phyloP scores from a whole-genome alignment of 2,113 vertebrate genomes.

The Catagonus wagneri region DNA sequence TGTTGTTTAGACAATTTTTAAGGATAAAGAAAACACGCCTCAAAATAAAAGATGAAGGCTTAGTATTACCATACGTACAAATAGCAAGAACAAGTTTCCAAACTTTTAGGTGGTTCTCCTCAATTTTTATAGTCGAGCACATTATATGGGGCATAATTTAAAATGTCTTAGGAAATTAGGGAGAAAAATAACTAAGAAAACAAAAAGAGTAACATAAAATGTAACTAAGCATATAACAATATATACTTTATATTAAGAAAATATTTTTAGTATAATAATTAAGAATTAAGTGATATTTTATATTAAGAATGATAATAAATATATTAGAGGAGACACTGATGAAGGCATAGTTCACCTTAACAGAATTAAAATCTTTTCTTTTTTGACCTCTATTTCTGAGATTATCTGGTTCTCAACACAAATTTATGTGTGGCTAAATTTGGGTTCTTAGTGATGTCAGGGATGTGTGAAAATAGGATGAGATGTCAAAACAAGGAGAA shows the following conservation, averaged over 20 bases:
- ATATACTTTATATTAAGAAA: not conserved
- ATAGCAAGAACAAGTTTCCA: not conserved
- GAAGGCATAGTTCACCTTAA: not conserved
- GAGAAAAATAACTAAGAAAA: not conserved
- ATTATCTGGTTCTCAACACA: constrained; percentile 52
- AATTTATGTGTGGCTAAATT: constrained; percentile 73
- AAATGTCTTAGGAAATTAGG: not conserved
- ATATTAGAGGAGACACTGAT: not conserved
- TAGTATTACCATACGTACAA: constrained; percentile 2
- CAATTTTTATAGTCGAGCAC: not conserved
- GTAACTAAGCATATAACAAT: not conserved
- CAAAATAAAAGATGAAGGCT: constrained; percentile 17
- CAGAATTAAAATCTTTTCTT: constrained; percentile 40
- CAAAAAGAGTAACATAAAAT: not conserved
- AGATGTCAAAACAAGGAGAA: constrained; percentile 75
- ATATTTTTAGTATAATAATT: not conserved
- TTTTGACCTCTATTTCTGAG: constrained; percentile 61
- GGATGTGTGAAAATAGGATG: constrained; percentile 52
- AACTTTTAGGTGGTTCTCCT: not conserved
- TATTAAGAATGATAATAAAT: constrained; percentile 6
- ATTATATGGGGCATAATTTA: not conserved
- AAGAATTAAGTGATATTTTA: constrained; percentile 22
- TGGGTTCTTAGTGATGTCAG: constrained; percentile 70
- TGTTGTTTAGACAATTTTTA: not conserved
- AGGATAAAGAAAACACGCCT: constrained; percentile 26